These are phyloP conservation scores for Glossophaga mutica DNA, from an alignment of 2,797 vertebrate species.

Conservation along the genomic window DNA sequence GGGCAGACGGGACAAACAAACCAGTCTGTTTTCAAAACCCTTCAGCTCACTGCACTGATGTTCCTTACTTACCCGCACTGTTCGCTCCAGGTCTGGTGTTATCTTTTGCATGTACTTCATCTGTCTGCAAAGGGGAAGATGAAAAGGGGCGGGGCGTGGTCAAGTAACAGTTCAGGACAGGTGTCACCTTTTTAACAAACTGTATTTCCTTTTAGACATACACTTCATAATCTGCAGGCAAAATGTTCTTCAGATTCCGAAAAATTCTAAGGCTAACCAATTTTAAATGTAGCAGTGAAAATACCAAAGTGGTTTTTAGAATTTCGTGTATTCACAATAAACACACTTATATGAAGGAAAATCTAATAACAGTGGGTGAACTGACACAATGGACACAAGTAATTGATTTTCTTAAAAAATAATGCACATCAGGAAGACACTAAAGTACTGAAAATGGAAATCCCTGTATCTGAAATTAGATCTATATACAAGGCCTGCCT, in stretches of 20 bases:
- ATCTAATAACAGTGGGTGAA: background rate
- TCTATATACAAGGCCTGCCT: background rate
- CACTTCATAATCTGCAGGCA: background rate
- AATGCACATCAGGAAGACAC: background rate
- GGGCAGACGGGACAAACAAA: background rate
- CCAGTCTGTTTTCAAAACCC: background rate
- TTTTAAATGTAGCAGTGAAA: slow-evolving; percentile 28
- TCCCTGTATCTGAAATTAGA: background rate
- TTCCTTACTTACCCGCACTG: slow-evolving; percentile 85
- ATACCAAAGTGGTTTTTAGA: background rate
- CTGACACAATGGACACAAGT: background rate
- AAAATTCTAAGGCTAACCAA: background rate
- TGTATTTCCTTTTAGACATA: background rate
- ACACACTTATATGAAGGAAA: background rate
- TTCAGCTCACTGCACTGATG: too few relatives aligned
- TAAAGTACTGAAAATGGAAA: background rate
- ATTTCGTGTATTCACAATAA: background rate
- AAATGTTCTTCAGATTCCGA: slow-evolving; percentile 13
- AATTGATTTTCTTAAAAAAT: background rate
- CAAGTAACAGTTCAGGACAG: background rate
- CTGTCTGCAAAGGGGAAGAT: slow-evolving; percentile 85
- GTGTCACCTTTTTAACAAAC: background rate
- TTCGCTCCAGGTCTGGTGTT: slow-evolving; percentile 93
- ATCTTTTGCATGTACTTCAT: slow-evolving; percentile 97
- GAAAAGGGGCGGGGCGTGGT: background rate